Evolutionary conservation across 2,113 vertebrate species (phyloP).

Genomic region (Haemorhous mexicanus): DNA sequence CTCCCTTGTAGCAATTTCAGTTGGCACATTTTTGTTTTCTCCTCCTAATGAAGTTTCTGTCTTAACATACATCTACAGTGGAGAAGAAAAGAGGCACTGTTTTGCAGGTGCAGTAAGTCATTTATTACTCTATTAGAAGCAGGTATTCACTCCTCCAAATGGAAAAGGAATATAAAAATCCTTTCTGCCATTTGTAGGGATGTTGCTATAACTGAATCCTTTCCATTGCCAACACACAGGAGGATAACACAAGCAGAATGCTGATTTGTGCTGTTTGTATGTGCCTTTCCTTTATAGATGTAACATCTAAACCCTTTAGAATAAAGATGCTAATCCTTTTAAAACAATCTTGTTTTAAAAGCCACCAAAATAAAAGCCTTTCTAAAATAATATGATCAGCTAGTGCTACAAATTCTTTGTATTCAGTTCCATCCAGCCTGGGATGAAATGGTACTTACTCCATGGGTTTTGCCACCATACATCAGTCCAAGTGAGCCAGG

Average conservation of each 20-base stretch:
- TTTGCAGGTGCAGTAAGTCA: background rate
- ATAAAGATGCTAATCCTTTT: background rate
- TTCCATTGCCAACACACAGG: background rate
- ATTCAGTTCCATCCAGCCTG: background rate
- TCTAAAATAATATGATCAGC: background rate
- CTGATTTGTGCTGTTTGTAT: background rate
- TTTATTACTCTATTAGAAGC: background rate
- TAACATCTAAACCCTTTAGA: background rate
- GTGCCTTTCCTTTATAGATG: background rate
- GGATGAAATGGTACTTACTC: background rate
- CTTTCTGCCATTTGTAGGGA: background rate
- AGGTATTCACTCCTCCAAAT: background rate
- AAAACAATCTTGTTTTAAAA: background rate
- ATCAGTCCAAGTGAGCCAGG: background rate
- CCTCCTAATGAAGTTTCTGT: background rate
- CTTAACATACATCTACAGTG: background rate
- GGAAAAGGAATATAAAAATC: background rate
- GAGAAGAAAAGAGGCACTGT: background rate
- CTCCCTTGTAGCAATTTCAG: background rate
- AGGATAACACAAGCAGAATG: background rate
- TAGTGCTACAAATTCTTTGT: background rate
- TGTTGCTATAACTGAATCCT: background rate
- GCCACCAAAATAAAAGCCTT: background rate
- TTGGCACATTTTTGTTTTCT: background rate
- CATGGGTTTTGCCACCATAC: background rate